Evolutionary conservation across 2,888 invertebrate genomes (phyloP).

Genomic region (Sminthurides aquaticus): DNA sequence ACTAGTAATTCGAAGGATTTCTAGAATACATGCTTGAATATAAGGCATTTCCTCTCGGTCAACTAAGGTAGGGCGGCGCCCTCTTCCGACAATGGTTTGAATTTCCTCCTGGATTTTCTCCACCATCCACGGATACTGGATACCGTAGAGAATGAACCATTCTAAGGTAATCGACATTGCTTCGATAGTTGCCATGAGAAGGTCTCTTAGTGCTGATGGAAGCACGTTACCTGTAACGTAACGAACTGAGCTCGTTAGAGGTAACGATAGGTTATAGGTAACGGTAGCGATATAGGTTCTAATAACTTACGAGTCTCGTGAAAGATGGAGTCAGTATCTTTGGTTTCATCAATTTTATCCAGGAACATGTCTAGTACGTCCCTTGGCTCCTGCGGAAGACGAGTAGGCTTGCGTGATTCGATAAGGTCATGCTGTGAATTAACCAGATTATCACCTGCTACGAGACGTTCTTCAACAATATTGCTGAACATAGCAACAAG

Average conservation of each 20-base stretch:
- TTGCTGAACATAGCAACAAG: not conserved
- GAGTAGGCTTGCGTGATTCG: not conserved
- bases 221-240: not conserved
- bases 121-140: not conserved
- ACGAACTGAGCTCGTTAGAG: too few relatives aligned
- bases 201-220: not conserved
- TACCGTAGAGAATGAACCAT: not conserved
- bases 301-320: not conserved
- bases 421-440: not conserved
- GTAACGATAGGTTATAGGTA: too few relatives aligned
- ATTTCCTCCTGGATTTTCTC: not conserved
- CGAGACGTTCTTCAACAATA: not conserved
- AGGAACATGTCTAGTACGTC: not conserved
- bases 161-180: not conserved
- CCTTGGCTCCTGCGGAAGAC: not conserved
- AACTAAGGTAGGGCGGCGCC: not conserved
- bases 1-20: not conserved
- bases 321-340: not conserved
- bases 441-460: not conserved
- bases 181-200: not conserved
- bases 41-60: slow-evolving; percentile 2
- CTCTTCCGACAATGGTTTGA: not conserved
- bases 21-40: not conserved
- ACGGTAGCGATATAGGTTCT: too few relatives aligned
- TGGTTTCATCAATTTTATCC: not conserved